These are phyloP conservation scores for Symphodus melops DNA, from an alignment of 2,113 vertebrate species.

Conservation along the genomic window DNA sequence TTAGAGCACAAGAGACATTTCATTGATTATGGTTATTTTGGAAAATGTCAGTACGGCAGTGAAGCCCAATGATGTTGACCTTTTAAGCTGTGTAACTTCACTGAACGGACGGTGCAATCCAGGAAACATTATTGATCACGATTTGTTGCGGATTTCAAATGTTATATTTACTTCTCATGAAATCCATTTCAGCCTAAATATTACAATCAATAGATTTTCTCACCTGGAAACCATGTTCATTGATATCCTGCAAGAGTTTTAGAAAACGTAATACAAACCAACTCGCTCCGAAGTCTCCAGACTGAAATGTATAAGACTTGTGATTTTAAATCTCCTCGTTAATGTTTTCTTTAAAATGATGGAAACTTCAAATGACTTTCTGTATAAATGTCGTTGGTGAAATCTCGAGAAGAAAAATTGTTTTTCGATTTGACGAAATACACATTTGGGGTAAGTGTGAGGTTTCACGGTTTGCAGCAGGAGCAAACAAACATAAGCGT, in stretches of 20 bases:
- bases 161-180: conserved; percentile 11
- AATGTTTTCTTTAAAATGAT: background rate
- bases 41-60: conserved; percentile 72
- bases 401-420: too few species aligned
- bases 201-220: background rate
- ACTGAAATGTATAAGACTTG: background rate
- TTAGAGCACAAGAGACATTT: conserved; percentile 62
- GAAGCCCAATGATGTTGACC: conserved; percentile 69
- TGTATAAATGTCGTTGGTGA: background rate
- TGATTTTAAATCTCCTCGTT: background rate
- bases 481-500: conserved; percentile 21
- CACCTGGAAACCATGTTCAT: background rate
- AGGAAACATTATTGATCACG: conserved; percentile 51
- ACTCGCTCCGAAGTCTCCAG: background rate
- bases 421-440: too few species aligned
- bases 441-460: background rate
- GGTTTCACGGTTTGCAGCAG: background rate
- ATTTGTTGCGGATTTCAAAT: conserved; percentile 48
- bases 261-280: conserved; percentile 18
- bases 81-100: conserved; percentile 62
- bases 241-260: background rate
- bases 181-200: background rate
- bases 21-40: conserved; percentile 77
- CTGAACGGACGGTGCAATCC: conserved; percentile 45
- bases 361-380: conserved; percentile 29